Evolutionary conservation across 2,888 invertebrate species (phyloP), one percentile per base, ranked within the genome.

Genomic region (Drosophila gaucha): DNA sequence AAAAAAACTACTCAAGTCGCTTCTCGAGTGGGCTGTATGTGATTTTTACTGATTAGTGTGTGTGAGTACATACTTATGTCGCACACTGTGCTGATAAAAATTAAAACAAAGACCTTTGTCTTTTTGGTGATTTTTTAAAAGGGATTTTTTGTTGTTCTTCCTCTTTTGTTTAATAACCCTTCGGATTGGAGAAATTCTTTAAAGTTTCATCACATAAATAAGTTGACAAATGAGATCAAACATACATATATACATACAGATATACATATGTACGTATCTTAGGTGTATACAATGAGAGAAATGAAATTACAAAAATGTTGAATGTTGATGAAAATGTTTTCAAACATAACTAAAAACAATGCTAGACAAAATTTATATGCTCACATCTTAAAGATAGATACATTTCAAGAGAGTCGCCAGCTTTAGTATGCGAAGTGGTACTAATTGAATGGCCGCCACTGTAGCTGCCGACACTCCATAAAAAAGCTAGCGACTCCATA

Each of bases 161-260:
- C 20, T 41, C 5, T 58, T n/a, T 38, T 28, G 31, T 67, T 62
- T 78, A 65, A 78, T 69, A 62, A 57, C 66, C 67, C 60, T 75
- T 58, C 38, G 30, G 51, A 39, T 33, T 38, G 26, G 41, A 57
- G 38, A 57, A 65, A 39, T 56, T 66, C 22, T 68, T 68, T 3
- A 58, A 50, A 43, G 10, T 35, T 67, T 62, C 70, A 80, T 83
- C 78, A 79, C 80, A 83, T 76, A 68, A 78, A 77, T 65, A 73
- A 76, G 58, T 84, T 60, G 36, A 66, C 59, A 72, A 80, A 80
- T 88, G 82, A 82, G 82, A 82, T 82, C 82, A 84, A 75, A 46
- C 33, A 41, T 41, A 67, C 20, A 58, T 38, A 22, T 38, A 36
- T 51, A 36, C 44, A 62, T 18, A 38, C n/a, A 39, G 38, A 38